Evolutionary conservation across 1,140 invertebrate genomes (phyloP).

Genomic region (Zaprionus davidi): DNA sequence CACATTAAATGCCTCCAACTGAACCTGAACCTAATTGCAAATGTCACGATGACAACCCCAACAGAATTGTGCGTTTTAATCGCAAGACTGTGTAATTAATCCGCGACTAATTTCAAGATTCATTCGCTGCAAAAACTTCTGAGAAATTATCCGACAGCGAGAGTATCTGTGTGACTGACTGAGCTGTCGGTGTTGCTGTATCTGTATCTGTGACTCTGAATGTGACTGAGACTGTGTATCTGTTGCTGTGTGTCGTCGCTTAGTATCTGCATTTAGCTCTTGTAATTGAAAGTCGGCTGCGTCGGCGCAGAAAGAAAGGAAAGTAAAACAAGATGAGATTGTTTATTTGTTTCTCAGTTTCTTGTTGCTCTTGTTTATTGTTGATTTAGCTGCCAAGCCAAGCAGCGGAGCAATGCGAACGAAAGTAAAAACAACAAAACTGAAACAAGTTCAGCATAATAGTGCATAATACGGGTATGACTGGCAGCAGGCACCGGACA

Average conservation of each 20-base stretch:
- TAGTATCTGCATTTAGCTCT: constrained; percentile 57
- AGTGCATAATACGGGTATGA: constrained; percentile 53
- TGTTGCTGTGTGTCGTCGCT: background rate
- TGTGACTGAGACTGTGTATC: constrained; percentile 7
- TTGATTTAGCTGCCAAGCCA: background rate
- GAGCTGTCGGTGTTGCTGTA: background rate
- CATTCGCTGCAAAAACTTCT: constrained; percentile 24
- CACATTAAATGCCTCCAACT: constrained; percentile 19
- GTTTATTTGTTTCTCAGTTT: constrained; percentile 49
- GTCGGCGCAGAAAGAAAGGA: constrained; percentile 61
- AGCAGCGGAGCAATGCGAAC: constrained; percentile 45
- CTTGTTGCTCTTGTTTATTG: constrained; percentile 14
- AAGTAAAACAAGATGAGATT: constrained; percentile 69
- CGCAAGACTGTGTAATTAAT: constrained; percentile 45
- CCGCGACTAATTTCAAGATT: constrained; percentile 51
- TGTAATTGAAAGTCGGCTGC: constrained; percentile 71
- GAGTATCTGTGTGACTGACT: constrained; percentile 1
- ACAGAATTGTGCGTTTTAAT: constrained; percentile 19
- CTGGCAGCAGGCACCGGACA: constrained; percentile 27
- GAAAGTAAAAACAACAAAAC: constrained; percentile 77
- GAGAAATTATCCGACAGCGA: background rate
- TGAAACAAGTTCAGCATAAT: constrained; percentile 60
- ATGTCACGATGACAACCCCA: constrained; percentile 33
- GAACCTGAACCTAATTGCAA: constrained; percentile 33
- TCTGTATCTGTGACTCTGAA: background rate